Evolutionary conservation across 1,140 invertebrate species (phyloP).

Genomic region (Rhagoletis zephyria): DNA sequence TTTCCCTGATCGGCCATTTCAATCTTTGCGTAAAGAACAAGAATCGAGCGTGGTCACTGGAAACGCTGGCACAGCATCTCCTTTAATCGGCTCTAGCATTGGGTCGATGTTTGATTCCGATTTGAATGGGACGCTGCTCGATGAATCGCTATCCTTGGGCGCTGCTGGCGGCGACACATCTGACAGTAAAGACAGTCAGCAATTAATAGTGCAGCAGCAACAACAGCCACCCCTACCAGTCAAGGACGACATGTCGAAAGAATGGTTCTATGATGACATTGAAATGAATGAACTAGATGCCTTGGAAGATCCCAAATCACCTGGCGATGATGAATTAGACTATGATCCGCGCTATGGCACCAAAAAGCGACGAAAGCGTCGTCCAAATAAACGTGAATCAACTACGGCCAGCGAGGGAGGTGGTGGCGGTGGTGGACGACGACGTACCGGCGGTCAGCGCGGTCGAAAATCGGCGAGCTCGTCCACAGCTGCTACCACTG

Average conservation of each 20-base stretch:
- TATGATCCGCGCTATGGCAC: slow-evolving; percentile 82
- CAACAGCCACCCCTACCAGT: slow-evolving; percentile 60
- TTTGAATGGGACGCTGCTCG: slow-evolving; percentile 69
- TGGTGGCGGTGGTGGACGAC: slow-evolving; percentile 54
- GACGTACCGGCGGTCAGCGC: slow-evolving; percentile 63
- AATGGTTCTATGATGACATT: slow-evolving; percentile 90
- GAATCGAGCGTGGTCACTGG: slow-evolving; percentile 61
- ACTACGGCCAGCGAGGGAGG: slow-evolving; percentile 57
- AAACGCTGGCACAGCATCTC: slow-evolving; percentile 62
- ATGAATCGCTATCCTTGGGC: slow-evolving; percentile 70
- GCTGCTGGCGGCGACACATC: slow-evolving; percentile 72
- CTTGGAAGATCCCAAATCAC: slow-evolving; percentile 91
- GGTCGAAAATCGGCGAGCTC: slow-evolving; percentile 51
- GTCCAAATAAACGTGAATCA: slow-evolving; percentile 64
- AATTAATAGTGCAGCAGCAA: slow-evolving; percentile 64
- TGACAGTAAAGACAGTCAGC: slow-evolving; percentile 71
- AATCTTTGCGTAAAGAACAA: slow-evolving; percentile 70
- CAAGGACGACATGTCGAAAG: slow-evolving; percentile 75
- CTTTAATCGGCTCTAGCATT: slow-evolving; percentile 59
- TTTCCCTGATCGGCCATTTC: slow-evolving; percentile 71
- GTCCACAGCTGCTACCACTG: slow-evolving; percentile 61
- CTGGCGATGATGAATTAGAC: slow-evolving; percentile 95
- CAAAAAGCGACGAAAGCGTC: slow-evolving; percentile 70
- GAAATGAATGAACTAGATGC: slow-evolving; percentile 93
- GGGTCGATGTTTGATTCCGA: slow-evolving; percentile 64